Conservation (phyloP, 2,888 invertebrate species). For the Kryphioiulus occultus region DNA sequence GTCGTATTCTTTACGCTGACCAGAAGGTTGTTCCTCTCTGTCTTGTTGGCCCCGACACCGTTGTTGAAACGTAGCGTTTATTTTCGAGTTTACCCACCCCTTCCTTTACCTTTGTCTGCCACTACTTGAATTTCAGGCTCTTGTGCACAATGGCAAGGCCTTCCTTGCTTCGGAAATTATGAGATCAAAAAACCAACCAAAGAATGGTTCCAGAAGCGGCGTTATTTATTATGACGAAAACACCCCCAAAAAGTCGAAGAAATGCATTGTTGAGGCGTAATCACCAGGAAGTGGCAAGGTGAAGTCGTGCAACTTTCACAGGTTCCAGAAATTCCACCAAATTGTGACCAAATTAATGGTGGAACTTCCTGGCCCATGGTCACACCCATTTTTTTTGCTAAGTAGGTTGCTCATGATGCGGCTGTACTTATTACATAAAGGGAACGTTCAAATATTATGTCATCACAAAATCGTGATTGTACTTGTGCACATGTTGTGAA, state of each 20-base stretch:
- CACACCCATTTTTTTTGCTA: too few species aligned
- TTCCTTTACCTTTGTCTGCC: background rate
- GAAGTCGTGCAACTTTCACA: background rate
- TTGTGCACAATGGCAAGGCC: background rate
- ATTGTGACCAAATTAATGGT: too few species aligned
- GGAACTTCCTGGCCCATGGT: too few species aligned
- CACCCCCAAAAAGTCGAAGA: background rate
- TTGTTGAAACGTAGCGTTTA: conserved; percentile 3
- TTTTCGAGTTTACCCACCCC: background rate
- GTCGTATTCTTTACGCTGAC: background rate
- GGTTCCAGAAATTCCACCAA: background rate
- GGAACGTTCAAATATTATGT: too few species aligned
- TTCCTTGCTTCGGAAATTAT: background rate
- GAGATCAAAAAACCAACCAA: background rate
- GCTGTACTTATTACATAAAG: too few species aligned
- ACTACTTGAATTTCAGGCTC: background rate
- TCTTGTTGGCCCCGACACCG: background rate
- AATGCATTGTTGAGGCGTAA: background rate
- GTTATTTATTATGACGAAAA: conserved; percentile 4
- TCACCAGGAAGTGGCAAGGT: background rate
- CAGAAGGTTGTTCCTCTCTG: background rate
- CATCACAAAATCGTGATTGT: too few species aligned
- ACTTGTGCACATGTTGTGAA: too few species aligned
- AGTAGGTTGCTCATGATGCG: too few species aligned
- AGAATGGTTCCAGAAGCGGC: background rate